Base-by-base conservation (phyloP, 1,140 invertebrate species). In the Bombus huntii region DNA sequence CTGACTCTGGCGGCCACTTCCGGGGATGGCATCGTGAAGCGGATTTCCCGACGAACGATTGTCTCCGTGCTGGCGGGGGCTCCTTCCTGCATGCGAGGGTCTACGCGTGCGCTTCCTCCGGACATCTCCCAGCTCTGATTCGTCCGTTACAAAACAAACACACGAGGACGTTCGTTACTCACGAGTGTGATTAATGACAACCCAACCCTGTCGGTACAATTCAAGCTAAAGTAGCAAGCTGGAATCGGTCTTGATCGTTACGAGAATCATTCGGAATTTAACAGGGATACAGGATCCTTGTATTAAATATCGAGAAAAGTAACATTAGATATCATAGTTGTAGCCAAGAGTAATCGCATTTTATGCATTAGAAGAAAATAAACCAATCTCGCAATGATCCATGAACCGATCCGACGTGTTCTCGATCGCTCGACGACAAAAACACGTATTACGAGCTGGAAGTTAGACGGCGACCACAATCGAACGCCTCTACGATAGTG, bases 41-140 rank as follows among this genome's bases (percentile, higher is more conserved):
- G 87, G 62, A 66, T 89, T 82, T 28, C 65, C 65, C 78, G 83
- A 73, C 74, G 89, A 79, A 84, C 90, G 91, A 77, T 92, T 92
- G 88, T 94, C 93, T 77, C 91, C 91, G 82, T 90, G 85, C 83
- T 93, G 92, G 72, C 92, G 91, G 75, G 93, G 92, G 88, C 94
- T 94, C 92, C 94, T 95, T 87, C 93, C 92, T 90, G 94, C 91
- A 92, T 94, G 94, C 85, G 94, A 89, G 88, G 94, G 92, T 90
- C 94, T 95, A 88, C 94, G 94, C 81, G 94, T 93, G 47, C 94
- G 94, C 87, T 94, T 95, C 92, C 92, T 95, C 92, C 95, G 93
- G 92, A 95, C 91, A 89, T 95, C 93, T 85, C 92, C 92, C 92
- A 94, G 90, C 91, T 95, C 94, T 95, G 93, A 92, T 92, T 92